phyloP scores from a whole-genome alignment of 2,113 vertebrate species.

The Leucoraja erinaceus region DNA sequence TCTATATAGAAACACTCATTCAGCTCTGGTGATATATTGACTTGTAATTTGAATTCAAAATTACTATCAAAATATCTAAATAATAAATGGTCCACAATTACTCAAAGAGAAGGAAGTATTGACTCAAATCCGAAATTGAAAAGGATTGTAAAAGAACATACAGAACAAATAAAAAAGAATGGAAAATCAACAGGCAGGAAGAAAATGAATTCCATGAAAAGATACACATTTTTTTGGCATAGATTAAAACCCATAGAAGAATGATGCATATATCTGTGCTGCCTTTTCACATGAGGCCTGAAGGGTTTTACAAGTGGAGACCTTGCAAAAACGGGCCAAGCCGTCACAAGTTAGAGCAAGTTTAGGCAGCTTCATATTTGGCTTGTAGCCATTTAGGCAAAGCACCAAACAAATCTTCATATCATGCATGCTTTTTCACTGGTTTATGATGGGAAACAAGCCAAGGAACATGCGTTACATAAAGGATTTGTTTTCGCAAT shows the following conservation, averaged over 20 bases:
- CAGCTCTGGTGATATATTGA: too few relatives aligned
- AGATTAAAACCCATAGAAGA: not conserved
- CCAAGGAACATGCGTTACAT: not conserved
- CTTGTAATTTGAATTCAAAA: not conserved
- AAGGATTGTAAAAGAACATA: not conserved
- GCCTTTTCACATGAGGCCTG: not conserved
- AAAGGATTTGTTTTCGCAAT: not conserved
- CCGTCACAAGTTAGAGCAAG: not conserved
- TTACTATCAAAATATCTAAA: not conserved
- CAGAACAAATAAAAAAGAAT: not conserved
- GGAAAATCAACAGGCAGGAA: not conserved
- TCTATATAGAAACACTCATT: too few relatives aligned
- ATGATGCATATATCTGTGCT: not conserved
- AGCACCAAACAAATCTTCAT: too few relatives aligned
- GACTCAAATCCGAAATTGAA: not conserved
- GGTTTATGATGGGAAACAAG: not conserved
- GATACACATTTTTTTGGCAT: not conserved
- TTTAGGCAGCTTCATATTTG: not conserved
- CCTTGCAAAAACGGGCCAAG: not conserved
- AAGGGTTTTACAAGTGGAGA: not conserved
- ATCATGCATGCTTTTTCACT: too few relatives aligned
- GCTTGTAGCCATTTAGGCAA: not conserved
- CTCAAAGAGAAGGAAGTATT: not conserved
- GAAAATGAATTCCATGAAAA: not conserved
- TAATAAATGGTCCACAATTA: not conserved